Evolutionary conservation across 2,888 invertebrate species (phyloP), one percentile per base, ranked within the genome.

Genomic region (Buathra laborator): DNA sequence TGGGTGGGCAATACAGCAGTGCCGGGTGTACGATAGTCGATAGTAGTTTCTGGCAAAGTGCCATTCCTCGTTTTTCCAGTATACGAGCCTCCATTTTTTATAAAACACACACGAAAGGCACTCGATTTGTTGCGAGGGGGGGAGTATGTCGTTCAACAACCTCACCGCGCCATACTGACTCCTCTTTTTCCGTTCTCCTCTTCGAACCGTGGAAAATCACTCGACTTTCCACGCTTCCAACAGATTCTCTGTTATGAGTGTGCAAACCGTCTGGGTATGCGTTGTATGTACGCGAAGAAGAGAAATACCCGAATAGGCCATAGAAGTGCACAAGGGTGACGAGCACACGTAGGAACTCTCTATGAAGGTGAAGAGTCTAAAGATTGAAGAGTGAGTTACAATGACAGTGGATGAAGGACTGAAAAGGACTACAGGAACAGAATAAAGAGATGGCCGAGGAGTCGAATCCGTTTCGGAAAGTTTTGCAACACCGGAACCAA

Each of bases 41-140:
- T 59, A 32, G 59, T 59, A 68, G 67, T 77, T 53, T 29, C 67
- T 77, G 77, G 77, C 77, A 24, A 68, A 24, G 9, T 77, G 77
- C 77, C 77, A 59, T 59, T 59, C 32, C 59, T 59, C 53, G 53
- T 37, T 77, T 77, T 56, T 56, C n/a, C 67, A 29, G 59, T 24
- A 59, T 59, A 32, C 59, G 59, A 59, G 32, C 14, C 59, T 59
- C 59, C 59, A 59, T 59, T 59, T 29, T 59, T 59, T 59, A 59
- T 59, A 29, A 24, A 29, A 29, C 59, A 59, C 14, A 32, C 32
- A 14, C 24, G 59, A 29, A 32, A 59, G 59, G 59, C 59, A 32
- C 59, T 59, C 59, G 59, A 59, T 59, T 59, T 59, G 59, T 59
- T 59, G 59, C 59, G 59, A 59, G 29, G 24, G 24, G 29, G n/a